Base-by-base conservation (phyloP, 2,113 vertebrate genomes). In the Austrofundulus limnaeus region DNA sequence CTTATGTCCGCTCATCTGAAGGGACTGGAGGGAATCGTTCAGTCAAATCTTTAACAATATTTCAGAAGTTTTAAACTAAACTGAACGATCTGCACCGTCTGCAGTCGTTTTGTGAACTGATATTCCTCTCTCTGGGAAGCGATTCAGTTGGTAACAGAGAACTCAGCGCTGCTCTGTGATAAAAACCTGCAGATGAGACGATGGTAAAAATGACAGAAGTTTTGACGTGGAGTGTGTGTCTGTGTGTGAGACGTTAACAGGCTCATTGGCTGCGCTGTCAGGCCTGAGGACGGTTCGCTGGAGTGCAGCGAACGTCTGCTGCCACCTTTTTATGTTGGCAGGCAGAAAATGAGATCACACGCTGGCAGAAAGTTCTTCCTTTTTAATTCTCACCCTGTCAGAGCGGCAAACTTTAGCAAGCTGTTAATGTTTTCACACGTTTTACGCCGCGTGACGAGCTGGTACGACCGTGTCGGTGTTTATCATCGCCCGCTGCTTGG, bases 131-230 rank as follows among this genome's bases (percentile, higher is more conserved):
- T 51, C 11, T 1, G 31, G 45, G 52, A 19, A 2, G 4, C 42
- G n/a, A n/a, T n/a, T n/a, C n/a, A 47, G 52, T 48, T 12, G 28
- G 57, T 72, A 16, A 28, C 21, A 6, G 41, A 38, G 46, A 20
- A 61, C 14, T 41, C 52, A 41, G 47, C 48, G 41, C 42, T 43
- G 0, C 20, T 9, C 42, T 19, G 5, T 13, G 42, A 61, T 72
- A 12, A 69, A n/a, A 73, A 39, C 41, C 39, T 13, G 0, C 4
- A 55, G 37, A 61, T 17, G 17, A 72, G 14, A 19, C 34, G 23
- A 5, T 39, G 57, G 7, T 51, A 24, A 56, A 64, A 73, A 58
- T 45, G 52, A 52, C 63, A 17, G 50, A 81, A 60, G 23, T 70
- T 67, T 24, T 15, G 43, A 55, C 65, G 10, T 42, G 45, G 14